Evolutionary conservation across 2,888 invertebrate genomes (phyloP).

Genomic region (Orgyia antiqua): DNA sequence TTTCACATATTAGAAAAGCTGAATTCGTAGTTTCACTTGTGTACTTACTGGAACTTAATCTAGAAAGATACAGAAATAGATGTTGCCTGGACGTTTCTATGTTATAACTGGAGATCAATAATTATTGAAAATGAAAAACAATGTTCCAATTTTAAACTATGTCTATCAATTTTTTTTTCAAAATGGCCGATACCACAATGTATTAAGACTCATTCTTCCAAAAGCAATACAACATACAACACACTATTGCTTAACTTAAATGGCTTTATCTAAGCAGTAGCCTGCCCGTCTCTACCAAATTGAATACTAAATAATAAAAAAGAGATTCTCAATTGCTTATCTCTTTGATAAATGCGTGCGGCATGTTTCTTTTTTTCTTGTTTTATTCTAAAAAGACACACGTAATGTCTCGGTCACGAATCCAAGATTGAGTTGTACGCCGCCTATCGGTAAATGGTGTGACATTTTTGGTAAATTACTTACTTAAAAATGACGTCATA

Average conservation of each 20-base stretch:
- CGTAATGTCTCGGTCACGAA: slow-evolving; percentile 8
- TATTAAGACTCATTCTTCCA: no score
- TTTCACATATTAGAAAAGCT: no score
- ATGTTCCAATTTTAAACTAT: no score
- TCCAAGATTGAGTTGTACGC: slow-evolving; percentile 6
- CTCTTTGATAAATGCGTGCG: slow-evolving; percentile 5
- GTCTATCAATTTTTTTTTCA: no score
- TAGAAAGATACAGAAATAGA: no score
- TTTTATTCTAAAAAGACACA: not conserved
- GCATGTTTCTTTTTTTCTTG: not conserved
- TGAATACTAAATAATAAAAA: slow-evolving; percentile 1
- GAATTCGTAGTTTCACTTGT: no score
- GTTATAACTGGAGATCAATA: no score
- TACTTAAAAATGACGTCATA: slow-evolving; percentile 3
- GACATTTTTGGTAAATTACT: slow-evolving; percentile 6
- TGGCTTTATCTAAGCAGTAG: slow-evolving; percentile 1
- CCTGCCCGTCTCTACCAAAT: slow-evolving; percentile 1
- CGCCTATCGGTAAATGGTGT: slow-evolving; percentile 1
- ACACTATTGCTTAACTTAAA: not conserved
- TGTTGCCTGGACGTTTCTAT: no score
- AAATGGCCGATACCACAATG: no score
- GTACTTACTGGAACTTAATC: no score
- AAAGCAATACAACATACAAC: no score
- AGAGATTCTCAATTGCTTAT: slow-evolving; percentile 6
- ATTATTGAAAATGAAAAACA: no score